These are phyloP conservation scores for Drosophila koepferae DNA, from an alignment of 2,888 invertebrate species.

Conservation along the genomic window DNA sequence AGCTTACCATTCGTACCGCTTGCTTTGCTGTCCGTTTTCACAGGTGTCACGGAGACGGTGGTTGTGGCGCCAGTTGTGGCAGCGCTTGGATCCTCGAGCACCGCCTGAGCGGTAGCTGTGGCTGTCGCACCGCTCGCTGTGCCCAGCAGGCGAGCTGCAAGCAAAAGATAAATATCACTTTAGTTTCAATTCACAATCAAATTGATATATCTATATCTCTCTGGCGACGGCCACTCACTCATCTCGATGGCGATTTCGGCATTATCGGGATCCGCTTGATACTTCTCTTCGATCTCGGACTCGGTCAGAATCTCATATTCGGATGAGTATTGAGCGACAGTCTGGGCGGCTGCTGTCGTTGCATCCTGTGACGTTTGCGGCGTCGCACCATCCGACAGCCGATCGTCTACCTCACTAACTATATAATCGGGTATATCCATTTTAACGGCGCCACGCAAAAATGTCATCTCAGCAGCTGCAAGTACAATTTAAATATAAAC, in stretches of 20 bases:
- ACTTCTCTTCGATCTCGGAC: slow-evolving; percentile 84
- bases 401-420: slow-evolving; percentile 84
- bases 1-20: slow-evolving; percentile 74
- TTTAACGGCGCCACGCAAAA: slow-evolving; percentile 86
- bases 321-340: slow-evolving; percentile 83
- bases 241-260: slow-evolving; percentile 84
- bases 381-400: slow-evolving; percentile 79
- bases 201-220: too few species aligned
- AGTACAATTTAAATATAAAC: background rate
- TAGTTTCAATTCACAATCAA: background rate
- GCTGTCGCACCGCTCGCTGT: slow-evolving; percentile 61
- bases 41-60: slow-evolving; percentile 64
- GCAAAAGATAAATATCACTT: background rate
- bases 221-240: slow-evolving; percentile 66
- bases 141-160: slow-evolving; percentile 80
- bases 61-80: slow-evolving; percentile 35
- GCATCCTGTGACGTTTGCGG: slow-evolving; percentile 83
- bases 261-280: slow-evolving; percentile 81
- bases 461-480: slow-evolving; percentile 85
- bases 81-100: slow-evolving; percentile 69
- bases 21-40: slow-evolving; percentile 80
- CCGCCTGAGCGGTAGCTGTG: slow-evolving; percentile 62
- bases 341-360: slow-evolving; percentile 76
- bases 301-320: slow-evolving; percentile 85
- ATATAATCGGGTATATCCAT: slow-evolving; percentile 87